These are phyloP conservation scores for Cetoscarus ocellatus DNA, from an alignment of 2,797 vertebrate genomes.

Conservation along the genomic window DNA sequence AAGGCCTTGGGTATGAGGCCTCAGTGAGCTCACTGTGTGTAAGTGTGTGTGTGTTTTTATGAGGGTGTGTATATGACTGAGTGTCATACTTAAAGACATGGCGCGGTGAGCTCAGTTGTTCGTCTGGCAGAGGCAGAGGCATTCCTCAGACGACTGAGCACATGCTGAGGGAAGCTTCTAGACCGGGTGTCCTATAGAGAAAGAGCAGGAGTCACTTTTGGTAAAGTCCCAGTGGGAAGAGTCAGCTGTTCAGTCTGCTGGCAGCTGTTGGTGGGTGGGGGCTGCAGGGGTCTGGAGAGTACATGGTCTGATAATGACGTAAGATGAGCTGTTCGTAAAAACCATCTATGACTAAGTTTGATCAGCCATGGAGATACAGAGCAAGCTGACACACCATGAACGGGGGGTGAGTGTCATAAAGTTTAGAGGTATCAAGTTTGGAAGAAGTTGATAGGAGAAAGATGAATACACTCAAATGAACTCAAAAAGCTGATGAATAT, in stretches of 20 bases:
- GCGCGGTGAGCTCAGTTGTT: conserved; percentile 70
- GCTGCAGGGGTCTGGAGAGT: neutral
- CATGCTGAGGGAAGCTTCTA: conserved; percentile 75
- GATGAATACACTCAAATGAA: too few species aligned
- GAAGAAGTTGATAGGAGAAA: too few species aligned
- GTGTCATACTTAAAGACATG: conserved; percentile 49
- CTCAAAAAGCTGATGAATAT: too few species aligned
- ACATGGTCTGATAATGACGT: conserved; percentile 15
- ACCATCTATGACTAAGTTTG: neutral
- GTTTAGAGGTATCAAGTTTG: too few species aligned
- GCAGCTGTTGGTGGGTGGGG: conserved; percentile 26
- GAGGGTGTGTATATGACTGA: conserved; percentile 33
- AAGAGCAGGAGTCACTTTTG: conserved; percentile 45
- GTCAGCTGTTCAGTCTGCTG: conserved; percentile 56
- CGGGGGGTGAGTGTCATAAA: too few species aligned
- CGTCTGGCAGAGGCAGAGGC: conserved; percentile 63
- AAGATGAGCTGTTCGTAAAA: conserved; percentile 1
- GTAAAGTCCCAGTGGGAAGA: conserved; percentile 36
- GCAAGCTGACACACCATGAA: too few species aligned
- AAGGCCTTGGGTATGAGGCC: conserved; percentile 55
- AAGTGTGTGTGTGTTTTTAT: conserved; percentile 40
- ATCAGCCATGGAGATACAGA: too few species aligned
- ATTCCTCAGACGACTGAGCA: conserved; percentile 76
- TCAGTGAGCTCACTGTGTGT: conserved; percentile 45
- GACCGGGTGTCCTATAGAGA: conserved; percentile 58